phyloP scores from a whole-genome alignment of 2,888 invertebrate genomes.

The Ceramica pisi region DNA sequence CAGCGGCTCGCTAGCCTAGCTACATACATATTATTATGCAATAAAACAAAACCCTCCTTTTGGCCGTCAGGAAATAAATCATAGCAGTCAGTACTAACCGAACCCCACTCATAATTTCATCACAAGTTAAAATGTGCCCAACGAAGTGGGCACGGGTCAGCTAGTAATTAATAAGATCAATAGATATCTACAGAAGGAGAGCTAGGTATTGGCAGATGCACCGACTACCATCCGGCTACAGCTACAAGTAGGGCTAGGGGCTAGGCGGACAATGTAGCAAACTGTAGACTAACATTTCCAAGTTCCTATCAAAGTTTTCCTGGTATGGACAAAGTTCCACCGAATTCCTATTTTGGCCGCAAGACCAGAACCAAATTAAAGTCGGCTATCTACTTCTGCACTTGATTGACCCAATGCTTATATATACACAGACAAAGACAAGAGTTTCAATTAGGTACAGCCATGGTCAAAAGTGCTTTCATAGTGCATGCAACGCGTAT shows the following conservation, averaged over 20 bases:
- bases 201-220: slow-evolving; percentile 14
- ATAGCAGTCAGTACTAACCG: too few species aligned
- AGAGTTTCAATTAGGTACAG: not conserved
- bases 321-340: slow-evolving; percentile 52
- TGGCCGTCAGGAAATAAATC: too few species aligned
- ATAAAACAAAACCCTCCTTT: too few species aligned
- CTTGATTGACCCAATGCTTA: slow-evolving; percentile 28
- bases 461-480: not conserved
- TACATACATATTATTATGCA: too few species aligned
- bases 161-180: too few species aligned
- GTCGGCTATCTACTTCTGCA: slow-evolving; percentile 27
- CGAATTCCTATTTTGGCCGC: slow-evolving; percentile 48
- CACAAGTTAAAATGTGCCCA: too few species aligned
- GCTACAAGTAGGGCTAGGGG: slow-evolving; percentile 23
- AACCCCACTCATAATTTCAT: too few species aligned
- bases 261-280: slow-evolving; percentile 49
- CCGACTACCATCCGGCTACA: slow-evolving; percentile 11
- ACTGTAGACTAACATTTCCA: slow-evolving; percentile 54
- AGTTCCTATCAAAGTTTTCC: slow-evolving; percentile 63
- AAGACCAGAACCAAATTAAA: slow-evolving; percentile 52
- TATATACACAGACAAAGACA: not conserved
- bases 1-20: too few species aligned
- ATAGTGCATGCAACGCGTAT: not conserved
- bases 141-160: too few species aligned
- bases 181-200: not conserved